Conservation (phyloP, 2,797 vertebrate genomes). For the Chelidonichthys spinosus region DNA sequence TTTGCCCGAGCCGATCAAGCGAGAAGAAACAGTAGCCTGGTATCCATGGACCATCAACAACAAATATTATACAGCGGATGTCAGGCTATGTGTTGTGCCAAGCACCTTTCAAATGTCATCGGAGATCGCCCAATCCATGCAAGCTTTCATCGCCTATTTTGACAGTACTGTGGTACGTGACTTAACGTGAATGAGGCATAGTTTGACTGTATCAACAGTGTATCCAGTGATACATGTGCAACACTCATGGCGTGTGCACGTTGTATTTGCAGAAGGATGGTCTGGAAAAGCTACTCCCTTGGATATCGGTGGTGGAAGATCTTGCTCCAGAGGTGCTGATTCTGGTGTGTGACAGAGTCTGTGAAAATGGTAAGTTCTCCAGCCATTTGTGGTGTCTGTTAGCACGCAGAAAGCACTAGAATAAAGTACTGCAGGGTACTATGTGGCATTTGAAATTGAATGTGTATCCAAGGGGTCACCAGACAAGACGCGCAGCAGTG, state of each 20-base stretch:
- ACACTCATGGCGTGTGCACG: neutral
- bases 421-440: neutral
- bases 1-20: conserved; percentile 80
- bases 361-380: conserved; percentile 87
- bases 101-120: conserved; percentile 86
- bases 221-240: neutral
- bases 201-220: neutral
- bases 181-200: fast-evolving
- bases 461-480: conserved; percentile 84
- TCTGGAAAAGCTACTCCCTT: conserved; percentile 88
- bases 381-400: neutral
- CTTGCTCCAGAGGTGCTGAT: conserved; percentile 96
- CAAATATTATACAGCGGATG: conserved; percentile 95
- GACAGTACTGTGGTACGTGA: conserved; percentile 91
- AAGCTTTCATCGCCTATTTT: conserved; percentile 95
- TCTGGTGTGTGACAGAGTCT: conserved; percentile 93
- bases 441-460: neutral
- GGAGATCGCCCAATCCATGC: conserved; percentile 91
- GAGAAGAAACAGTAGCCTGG: conserved; percentile 85
- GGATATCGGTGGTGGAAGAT: conserved; percentile 93
- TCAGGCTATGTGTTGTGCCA: conserved; percentile 92
- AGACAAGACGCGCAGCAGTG: conserved; percentile 96
- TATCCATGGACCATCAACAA: conserved; percentile 99
- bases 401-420: neutral
- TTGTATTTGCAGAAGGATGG: conserved; percentile 87